phyloP scores from a whole-genome alignment of 2,113 vertebrate genomes.

The Todiramphus chloris region DNA sequence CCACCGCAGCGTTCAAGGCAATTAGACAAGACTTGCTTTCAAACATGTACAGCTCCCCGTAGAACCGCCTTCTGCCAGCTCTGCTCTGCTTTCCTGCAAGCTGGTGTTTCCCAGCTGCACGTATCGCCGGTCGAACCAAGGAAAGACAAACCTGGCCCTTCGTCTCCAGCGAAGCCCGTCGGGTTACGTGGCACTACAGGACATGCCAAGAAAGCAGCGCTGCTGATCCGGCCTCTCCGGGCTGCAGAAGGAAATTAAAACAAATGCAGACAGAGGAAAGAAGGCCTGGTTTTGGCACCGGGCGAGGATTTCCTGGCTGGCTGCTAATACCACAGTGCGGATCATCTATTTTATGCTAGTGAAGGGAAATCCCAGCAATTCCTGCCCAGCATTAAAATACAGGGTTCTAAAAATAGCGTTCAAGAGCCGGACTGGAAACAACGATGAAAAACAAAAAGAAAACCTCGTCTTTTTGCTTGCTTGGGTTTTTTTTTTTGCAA shows the following conservation, averaged over 20 bases:
- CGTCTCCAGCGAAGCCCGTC: not conserved
- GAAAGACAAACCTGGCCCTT: not conserved
- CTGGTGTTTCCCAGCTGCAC: not conserved
- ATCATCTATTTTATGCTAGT: not conserved
- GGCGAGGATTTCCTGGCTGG: conserved; percentile 25
- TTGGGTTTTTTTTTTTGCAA: not conserved
- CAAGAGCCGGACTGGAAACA: not conserved
- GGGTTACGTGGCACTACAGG: not conserved
- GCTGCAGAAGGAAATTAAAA: conserved; percentile 1
- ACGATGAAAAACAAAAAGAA: not conserved
- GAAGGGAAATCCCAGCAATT: conserved; percentile 39
- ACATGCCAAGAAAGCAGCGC: not conserved
- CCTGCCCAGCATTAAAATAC: not conserved
- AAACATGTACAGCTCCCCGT: not conserved
- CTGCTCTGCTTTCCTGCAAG: not conserved
- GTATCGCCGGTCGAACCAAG: not conserved
- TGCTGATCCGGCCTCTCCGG: not conserved
- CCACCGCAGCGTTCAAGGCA: not conserved
- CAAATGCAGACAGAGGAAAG: not conserved
- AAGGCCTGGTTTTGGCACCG: not conserved
- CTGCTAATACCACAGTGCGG: not conserved
- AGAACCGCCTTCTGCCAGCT: not conserved
- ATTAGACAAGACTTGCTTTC: not conserved
- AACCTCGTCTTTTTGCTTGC: not conserved
- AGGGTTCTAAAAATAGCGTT: conserved; percentile 17